phyloP scores from a whole-genome alignment of 2,113 vertebrate genomes.

The Nothocercus julius region DNA sequence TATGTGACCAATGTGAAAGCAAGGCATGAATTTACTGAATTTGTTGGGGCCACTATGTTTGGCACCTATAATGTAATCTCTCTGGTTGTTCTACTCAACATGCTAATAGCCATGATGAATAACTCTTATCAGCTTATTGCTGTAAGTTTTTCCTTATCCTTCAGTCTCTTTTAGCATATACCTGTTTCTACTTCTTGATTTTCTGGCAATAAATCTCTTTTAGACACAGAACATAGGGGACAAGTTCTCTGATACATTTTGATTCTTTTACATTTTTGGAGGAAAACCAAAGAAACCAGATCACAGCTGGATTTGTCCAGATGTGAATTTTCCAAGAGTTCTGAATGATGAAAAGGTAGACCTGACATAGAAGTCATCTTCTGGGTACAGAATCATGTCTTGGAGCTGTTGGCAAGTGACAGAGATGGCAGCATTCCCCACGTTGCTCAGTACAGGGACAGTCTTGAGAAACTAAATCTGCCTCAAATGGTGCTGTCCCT shows the following conservation, averaged over 20 bases:
- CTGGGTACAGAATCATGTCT: not conserved
- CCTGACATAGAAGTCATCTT: not conserved
- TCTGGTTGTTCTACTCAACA: slow-evolving; percentile 97
- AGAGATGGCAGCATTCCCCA: not conserved
- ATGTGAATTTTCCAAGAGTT: not conserved
- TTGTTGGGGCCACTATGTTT: slow-evolving; percentile 97
- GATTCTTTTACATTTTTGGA: not conserved
- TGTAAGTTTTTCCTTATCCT: slow-evolving; percentile 80
- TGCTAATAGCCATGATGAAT: slow-evolving; percentile 99
- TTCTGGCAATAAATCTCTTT: not conserved
- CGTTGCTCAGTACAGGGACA: not conserved
- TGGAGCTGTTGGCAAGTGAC: not conserved
- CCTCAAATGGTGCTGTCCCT: not conserved
- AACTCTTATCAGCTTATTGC: slow-evolving; percentile 99
- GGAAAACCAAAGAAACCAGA: not conserved
- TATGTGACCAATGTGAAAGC: slow-evolving; percentile 93
- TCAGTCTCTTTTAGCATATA: not conserved
- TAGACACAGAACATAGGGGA: not conserved
- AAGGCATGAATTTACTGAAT: slow-evolving; percentile 92
- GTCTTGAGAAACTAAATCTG: not conserved
- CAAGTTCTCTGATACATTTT: not conserved
- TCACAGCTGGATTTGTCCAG: not conserved
- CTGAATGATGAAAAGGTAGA: not conserved
- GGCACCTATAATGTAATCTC: slow-evolving; percentile 98
- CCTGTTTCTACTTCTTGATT: not conserved